phyloP scores from a whole-genome alignment of 1,140 invertebrate species.

The Sinella curviseta region DNA sequence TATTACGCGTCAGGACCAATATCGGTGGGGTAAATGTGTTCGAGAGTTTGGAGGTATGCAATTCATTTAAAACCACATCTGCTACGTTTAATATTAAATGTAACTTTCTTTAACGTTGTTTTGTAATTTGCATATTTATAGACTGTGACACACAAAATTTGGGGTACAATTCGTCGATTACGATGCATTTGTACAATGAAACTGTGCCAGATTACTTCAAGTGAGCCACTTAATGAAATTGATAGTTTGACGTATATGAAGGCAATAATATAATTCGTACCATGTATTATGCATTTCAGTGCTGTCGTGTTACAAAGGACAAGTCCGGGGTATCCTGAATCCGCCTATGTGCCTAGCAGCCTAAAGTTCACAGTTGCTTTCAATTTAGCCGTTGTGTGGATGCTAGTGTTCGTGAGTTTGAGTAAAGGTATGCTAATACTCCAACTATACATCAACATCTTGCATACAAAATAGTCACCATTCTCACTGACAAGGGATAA shows the following conservation, averaged over 20 bases:
- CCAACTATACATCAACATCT: no score
- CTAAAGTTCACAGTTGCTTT: conserved; percentile 85
- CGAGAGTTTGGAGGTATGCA: conserved; percentile 44
- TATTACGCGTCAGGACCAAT: conserved; percentile 74
- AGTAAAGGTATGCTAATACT: conserved; percentile 72
- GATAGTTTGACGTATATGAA: neutral
- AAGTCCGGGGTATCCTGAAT: conserved; percentile 57
- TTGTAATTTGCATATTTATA: no score
- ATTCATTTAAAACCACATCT: no score
- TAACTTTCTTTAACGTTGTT: conserved; percentile 29
- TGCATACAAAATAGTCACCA: no score
- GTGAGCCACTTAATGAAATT: conserved; percentile 40
- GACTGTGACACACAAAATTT: conserved; percentile 31
- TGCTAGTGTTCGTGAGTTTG: conserved; percentile 82
- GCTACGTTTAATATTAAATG: no score
- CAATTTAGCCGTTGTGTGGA: conserved; percentile 86
- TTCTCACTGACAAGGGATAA: no score
- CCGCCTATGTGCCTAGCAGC: conserved; percentile 51
- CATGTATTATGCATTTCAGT: no score
- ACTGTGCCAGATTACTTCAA: conserved; percentile 73
- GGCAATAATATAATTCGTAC: no score
- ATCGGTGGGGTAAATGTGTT: conserved; percentile 73
- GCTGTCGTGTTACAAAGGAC: conserved; percentile 73
- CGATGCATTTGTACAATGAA: conserved; percentile 54
- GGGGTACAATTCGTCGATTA: neutral